phyloP scores from a whole-genome alignment of 1,140 invertebrate genomes.

The Drosophila miranda region DNA sequence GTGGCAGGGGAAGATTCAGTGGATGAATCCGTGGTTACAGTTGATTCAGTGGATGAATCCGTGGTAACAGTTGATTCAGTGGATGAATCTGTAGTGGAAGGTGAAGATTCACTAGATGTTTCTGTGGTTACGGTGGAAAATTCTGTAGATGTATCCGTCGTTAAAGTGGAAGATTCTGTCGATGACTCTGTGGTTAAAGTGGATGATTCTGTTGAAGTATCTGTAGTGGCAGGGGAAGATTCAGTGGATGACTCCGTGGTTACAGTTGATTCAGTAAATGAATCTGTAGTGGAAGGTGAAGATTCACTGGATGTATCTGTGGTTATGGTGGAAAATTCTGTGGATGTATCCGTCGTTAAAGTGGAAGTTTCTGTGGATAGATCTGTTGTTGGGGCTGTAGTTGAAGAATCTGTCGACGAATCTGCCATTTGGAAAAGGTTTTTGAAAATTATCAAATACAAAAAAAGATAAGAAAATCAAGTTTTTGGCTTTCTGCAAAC shows the following conservation, averaged over 20 bases:
- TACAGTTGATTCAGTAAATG: not conserved
- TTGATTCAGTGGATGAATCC: too few relatives aligned
- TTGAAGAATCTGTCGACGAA: too few relatives aligned
- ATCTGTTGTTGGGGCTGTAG: too few relatives aligned
- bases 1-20: too few relatives aligned
- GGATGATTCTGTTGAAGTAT: too few relatives aligned
- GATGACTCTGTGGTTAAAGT: too few relatives aligned
- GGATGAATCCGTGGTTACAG: not conserved
- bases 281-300: not conserved
- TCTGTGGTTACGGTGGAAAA: too few relatives aligned
- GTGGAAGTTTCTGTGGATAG: too few relatives aligned
- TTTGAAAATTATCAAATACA: not conserved
- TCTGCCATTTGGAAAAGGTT: not conserved
- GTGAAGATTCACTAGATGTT: too few relatives aligned
- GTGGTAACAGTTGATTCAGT: too few relatives aligned
- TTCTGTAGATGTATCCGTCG: not conserved
- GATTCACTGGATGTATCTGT: slow-evolving; percentile 3
- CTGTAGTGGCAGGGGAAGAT: not conserved
- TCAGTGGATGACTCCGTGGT: slow-evolving; percentile 9
- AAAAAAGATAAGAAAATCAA: not conserved
- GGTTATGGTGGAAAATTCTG: not conserved
- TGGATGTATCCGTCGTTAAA: not conserved
- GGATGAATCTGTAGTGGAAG: too few relatives aligned
- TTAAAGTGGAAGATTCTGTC: not conserved
- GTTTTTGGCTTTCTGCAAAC: slow-evolving; percentile 9